A percentile compares a stretch with the other conserved stretches of the same genome.
Conservation (phyloP, 2,888 invertebrate species). For the Acrobasis suavella region DNA sequence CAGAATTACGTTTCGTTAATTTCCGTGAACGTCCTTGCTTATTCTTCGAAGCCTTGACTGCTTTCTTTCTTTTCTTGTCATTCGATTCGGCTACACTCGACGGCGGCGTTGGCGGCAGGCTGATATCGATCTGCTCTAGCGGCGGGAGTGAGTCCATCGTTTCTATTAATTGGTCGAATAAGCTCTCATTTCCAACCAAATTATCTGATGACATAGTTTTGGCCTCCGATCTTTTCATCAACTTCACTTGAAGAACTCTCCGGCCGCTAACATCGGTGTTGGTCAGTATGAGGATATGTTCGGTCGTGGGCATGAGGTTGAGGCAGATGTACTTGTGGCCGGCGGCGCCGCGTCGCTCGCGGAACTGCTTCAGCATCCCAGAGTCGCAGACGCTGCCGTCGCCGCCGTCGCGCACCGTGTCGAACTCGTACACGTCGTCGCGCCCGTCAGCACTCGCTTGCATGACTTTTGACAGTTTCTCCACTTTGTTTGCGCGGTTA, state of each 20-base stretch:
- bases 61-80: not conserved
- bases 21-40: too few species aligned
- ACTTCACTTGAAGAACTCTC: too few species aligned
- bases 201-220: too few species aligned
- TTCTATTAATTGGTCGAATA: not conserved
- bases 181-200: too few species aligned
- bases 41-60: too few species aligned
- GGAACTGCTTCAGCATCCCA: not conserved
- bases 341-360: not conserved
- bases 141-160: not conserved
- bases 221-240: too few species aligned
- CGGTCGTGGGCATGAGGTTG: too few species aligned
- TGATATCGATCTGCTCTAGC: not conserved
- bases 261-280: too few species aligned
- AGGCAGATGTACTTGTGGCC: too few species aligned
- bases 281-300: too few species aligned
- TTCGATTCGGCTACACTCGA: not conserved
- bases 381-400: conserved; percentile 6
- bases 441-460: not conserved
- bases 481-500: not conserved
- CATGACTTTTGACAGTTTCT: not conserved
- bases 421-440: conserved; percentile 21
- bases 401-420: conserved; percentile 8
- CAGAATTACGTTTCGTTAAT: too few species aligned
- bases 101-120: not conserved